Evolutionary conservation across 2,888 invertebrate genomes (phyloP).

Genomic region (Ariolimax columbianus): DNA sequence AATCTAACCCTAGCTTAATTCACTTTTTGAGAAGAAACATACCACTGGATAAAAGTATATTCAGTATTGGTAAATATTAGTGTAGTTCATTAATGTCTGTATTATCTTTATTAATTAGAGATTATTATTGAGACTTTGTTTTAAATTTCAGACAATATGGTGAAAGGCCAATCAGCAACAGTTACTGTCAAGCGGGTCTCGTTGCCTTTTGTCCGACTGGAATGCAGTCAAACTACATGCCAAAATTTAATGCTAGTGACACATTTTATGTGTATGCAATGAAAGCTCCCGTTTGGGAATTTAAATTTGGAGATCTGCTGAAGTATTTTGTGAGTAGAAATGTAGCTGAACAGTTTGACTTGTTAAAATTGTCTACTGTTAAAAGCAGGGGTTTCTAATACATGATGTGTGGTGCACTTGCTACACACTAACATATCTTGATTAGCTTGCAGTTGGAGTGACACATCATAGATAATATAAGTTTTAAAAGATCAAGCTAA

Average conservation of each 20-base stretch:
- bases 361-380: too few species aligned
- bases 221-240: slow-evolving; percentile 65
- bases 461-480: too few species aligned
- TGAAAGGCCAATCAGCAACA: slow-evolving; percentile 62
- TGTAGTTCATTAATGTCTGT: background rate
- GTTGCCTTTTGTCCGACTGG: slow-evolving; percentile 74
- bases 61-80: too few species aligned
- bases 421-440: too few species aligned
- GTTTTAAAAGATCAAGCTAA: too few species aligned
- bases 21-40: too few species aligned
- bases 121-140: background rate
- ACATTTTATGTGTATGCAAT: slow-evolving; percentile 71
- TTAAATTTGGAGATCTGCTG: slow-evolving; percentile 70
- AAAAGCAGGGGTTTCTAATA: too few species aligned
- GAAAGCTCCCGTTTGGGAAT: slow-evolving; percentile 76
- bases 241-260: slow-evolving; percentile 63
- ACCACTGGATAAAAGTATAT: too few species aligned
- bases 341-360: background rate
- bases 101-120: too few species aligned
- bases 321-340: slow-evolving; percentile 69
- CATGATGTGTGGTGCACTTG: too few species aligned
- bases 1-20: too few species aligned
- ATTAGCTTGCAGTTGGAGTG: too few species aligned
- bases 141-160: slow-evolving; percentile 62
- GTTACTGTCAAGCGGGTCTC: slow-evolving; percentile 72